Evolutionary conservation across 2,797 vertebrate genomes (phyloP), one percentile per base, ranked within the genome.

Genomic region (Peromyscus aztecus): DNA sequence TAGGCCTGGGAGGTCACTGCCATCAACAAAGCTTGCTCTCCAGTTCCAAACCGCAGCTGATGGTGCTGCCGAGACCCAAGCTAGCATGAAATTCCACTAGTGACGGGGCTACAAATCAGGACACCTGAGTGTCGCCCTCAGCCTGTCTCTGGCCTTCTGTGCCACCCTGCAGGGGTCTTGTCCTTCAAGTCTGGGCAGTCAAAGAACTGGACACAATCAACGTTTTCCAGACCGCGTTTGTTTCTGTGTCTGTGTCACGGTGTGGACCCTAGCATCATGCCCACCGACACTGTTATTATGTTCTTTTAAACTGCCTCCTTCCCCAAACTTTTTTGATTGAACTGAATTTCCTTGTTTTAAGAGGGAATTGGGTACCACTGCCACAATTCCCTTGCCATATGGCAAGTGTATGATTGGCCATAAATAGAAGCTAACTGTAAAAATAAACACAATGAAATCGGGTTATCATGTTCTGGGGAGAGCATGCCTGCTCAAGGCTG

Each of bases 351-450:
- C 89, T 84, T 81, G 71, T 93, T 93, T 97, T 76, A 46, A 55
- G 84, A 93, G 94, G 77, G 96, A 95, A 92, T 94, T 75, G 61
- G 75, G 4, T 82, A 24, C 89, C 43, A 16, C 87, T 55, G 57
- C 65, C 6, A 9, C 31, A 52, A 14, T 83, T 94, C 65, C 34
- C 67, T 76, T 85, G 80, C 43, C 96, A 90, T 77, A 61, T 86
- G 85, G 86, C 86, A 71, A 77, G 67, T 71, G 52, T 83, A 46
- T 83, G 90, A 37, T 86, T 94, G 95, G 82, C 84, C 75, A 43
- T 93, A 97, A 93, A 89, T 84, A 96, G 96, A 92, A 96, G 76
- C 55, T 59, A 91, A 94, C 71, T 88, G 43, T 91, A 78, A 96
- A 96, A 95, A 90, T 96, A 96, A 93, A 95, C 89, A 78, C 95